phyloP scores from a whole-genome alignment of 2,888 invertebrate species.

The Homarus gammarus region DNA sequence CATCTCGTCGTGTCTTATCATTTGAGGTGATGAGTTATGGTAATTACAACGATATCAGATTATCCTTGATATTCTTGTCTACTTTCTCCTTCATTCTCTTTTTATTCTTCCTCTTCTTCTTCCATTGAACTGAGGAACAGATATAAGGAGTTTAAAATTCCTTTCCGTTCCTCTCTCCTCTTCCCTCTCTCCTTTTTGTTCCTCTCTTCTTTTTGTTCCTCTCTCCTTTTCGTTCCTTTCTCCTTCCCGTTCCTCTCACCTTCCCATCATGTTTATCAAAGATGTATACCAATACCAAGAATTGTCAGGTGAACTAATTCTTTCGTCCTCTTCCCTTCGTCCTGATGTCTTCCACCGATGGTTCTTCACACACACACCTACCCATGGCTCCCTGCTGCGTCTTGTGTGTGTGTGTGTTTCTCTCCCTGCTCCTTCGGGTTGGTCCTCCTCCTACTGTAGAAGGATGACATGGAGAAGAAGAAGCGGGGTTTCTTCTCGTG shows the following conservation, averaged over 20 bases:
- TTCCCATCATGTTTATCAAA: too few species aligned
- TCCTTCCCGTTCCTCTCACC: not conserved
- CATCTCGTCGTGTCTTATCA: too few species aligned
- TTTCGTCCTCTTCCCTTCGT: not conserved
- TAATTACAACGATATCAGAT: too few species aligned
- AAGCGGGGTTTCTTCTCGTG: slow-evolving; percentile 51
- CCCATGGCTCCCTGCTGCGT: too few species aligned
- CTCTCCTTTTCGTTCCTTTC: not conserved
- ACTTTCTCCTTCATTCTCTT: too few species aligned
- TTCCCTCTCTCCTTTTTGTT: not conserved
- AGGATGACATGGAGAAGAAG: slow-evolving; percentile 53
- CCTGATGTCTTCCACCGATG: not conserved
- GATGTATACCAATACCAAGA: too few species aligned
- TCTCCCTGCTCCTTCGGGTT: not conserved
- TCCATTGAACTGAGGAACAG: too few species aligned
- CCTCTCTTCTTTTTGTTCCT: not conserved
- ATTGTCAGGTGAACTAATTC: not conserved
- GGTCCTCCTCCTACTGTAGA: slow-evolving; percentile 48
- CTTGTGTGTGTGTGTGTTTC: not conserved
- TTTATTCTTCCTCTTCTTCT: too few species aligned
- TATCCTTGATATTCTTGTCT: too few species aligned
- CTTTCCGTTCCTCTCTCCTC: not conserved
- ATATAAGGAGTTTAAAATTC: too few species aligned
- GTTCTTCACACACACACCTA: not conserved
- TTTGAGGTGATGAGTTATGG: too few species aligned